These are phyloP conservation scores for Diarsia rubi DNA, from an alignment of 2,888 invertebrate genomes.

Conservation along the genomic window DNA sequence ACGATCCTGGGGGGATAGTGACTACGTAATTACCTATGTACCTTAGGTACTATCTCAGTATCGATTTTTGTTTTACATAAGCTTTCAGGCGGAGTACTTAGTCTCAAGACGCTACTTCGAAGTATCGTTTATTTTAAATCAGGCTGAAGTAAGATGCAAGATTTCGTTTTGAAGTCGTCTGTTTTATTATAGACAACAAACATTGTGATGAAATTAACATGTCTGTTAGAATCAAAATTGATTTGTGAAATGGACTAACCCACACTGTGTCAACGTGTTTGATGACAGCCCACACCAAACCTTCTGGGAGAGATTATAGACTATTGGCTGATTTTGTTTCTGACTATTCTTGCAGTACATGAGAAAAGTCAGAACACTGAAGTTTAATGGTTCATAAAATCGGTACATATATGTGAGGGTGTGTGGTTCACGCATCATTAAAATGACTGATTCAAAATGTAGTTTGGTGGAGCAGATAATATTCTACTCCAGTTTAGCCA, in stretches of 20 bases:
- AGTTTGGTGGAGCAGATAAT: background rate
- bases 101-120: background rate
- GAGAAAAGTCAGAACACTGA: background rate
- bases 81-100: slow-evolving; percentile 32
- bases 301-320: no score
- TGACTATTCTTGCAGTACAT: background rate
- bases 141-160: background rate
- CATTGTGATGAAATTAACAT: background rate
- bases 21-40: slow-evolving; percentile 38
- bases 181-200: background rate
- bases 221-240: background rate
- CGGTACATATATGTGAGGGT: no score
- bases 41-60: slow-evolving; percentile 27
- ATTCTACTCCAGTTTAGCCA: background rate
- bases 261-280: background rate
- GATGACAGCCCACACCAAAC: background rate
- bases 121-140: background rate
- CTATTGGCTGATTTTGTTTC: background rate
- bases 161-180: background rate
- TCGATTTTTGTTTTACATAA: slow-evolving; percentile 50
- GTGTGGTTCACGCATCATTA: background rate
- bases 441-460: slow-evolving; percentile 7
- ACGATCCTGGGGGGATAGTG: slow-evolving; percentile 47
- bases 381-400: slow-evolving; percentile 20
- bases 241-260: background rate